phyloP scores from a whole-genome alignment of 64 coral and sea anemone species.

The Platygyra sinensis region DNA sequence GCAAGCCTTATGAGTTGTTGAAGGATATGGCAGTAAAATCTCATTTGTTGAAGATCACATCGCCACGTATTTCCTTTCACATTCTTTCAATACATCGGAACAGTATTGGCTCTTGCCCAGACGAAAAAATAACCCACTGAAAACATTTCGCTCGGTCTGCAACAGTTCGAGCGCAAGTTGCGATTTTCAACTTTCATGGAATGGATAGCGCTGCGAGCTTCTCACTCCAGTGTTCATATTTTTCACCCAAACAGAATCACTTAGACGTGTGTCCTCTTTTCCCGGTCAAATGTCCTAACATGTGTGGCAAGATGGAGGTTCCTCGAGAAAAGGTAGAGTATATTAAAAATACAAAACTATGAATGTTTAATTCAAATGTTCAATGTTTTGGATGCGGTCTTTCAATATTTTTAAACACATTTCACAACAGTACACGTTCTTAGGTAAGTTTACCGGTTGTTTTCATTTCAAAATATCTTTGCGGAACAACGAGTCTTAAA shows the following conservation, averaged over 20 bases:
- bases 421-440: neutral
- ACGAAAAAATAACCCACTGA: neutral
- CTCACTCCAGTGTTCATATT: slow-evolving; percentile 16
- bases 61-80: slow-evolving; percentile 21
- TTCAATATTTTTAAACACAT: neutral
- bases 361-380: neutral
- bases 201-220: neutral
- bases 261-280: slow-evolving; percentile 52
- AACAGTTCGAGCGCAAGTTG: neutral
- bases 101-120: neutral
- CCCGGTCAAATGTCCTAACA: slow-evolving; percentile 60
- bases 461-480: neutral
- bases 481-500: neutral
- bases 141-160: neutral
- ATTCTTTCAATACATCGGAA: slow-evolving; percentile 31
- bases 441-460: neutral
- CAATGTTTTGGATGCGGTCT: neutral
- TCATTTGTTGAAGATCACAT: neutral
- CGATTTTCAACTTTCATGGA: neutral
- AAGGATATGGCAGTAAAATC: neutral
- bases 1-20: neutral
- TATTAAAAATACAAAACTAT: no score
- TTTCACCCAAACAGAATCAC: slow-evolving; percentile 49
- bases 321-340: slow-evolving; percentile 49
- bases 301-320: slow-evolving; percentile 66